Evolutionary conservation across 2,888 invertebrate genomes (phyloP).

Genomic region (Pilophorus perplexus): DNA sequence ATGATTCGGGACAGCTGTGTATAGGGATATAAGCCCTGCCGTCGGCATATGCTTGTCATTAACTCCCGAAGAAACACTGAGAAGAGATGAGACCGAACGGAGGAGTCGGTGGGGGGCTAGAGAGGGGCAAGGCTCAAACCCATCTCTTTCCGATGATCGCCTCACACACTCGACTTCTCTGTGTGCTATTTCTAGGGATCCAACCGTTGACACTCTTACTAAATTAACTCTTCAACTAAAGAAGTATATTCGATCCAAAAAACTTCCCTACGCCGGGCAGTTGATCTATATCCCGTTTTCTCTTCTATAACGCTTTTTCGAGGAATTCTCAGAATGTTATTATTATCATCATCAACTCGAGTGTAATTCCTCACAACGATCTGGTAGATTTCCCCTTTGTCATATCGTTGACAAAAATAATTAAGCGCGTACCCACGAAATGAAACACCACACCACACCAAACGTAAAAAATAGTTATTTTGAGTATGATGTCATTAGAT

Average conservation of each 20-base stretch:
- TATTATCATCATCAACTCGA: not conserved
- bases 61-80: slow-evolving; percentile 32
- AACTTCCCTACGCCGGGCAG: not conserved
- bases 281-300: slow-evolving; percentile 12
- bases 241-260: slow-evolving; percentile 39
- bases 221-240: slow-evolving; percentile 40
- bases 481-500: too few species aligned
- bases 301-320: too few species aligned
- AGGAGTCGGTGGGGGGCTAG: not conserved
- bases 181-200: slow-evolving; percentile 42
- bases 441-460: too few species aligned
- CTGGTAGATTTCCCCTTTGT: too few species aligned
- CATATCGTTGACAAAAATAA: too few species aligned
- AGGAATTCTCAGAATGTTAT: not conserved
- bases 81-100: slow-evolving; percentile 17
- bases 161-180: slow-evolving; percentile 34
- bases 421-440: too few species aligned
- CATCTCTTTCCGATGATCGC: slow-evolving; percentile 37
- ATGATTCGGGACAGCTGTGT: slow-evolving; percentile 46
- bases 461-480: too few species aligned
- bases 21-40: slow-evolving; percentile 42
- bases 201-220: slow-evolving; percentile 46
- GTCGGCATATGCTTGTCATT: slow-evolving; percentile 46
- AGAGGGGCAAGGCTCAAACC: slow-evolving; percentile 9
- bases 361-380: too few species aligned